Percentiles rank a stretch among this genome's conserved stretches.
phyloP scores from a whole-genome alignment of 2,113 vertebrate genomes.

The Hipposideros armiger region DNA sequence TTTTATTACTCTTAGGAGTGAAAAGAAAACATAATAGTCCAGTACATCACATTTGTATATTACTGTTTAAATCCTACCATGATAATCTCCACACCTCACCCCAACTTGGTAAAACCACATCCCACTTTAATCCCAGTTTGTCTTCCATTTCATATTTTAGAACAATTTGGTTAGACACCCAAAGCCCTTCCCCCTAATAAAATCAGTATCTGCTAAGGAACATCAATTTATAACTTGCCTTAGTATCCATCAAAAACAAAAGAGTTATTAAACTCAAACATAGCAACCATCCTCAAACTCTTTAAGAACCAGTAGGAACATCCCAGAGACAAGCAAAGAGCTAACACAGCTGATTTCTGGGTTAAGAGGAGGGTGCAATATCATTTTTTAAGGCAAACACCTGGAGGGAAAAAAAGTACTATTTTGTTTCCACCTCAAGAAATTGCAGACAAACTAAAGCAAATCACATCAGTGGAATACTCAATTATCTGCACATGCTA shows the following conservation, averaged over 20 bases:
- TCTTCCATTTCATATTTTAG: slow-evolving; percentile 63
- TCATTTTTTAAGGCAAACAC: slow-evolving; percentile 67
- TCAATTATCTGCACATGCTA: slow-evolving; percentile 77
- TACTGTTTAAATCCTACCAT: background rate
- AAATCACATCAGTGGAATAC: slow-evolving; percentile 74
- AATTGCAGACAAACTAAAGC: slow-evolving; percentile 76
- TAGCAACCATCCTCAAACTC: slow-evolving; percentile 57
- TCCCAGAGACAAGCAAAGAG: slow-evolving; percentile 52
- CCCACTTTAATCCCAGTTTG: background rate
- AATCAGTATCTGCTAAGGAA: slow-evolving; percentile 71
- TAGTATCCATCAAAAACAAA: slow-evolving; percentile 72
- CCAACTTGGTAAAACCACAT: background rate
- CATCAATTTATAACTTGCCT: background rate
- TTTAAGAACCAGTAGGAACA: slow-evolving; percentile 31
- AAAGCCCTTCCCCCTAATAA: slow-evolving; percentile 68
- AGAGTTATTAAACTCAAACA: slow-evolving; percentile 74
- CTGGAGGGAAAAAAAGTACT: slow-evolving; percentile 63
- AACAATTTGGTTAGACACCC: slow-evolving; percentile 65
- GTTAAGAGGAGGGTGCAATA: slow-evolving; percentile 42
- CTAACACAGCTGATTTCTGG: slow-evolving; percentile 62
- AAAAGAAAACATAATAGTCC: background rate
- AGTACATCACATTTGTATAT: background rate
- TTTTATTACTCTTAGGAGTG: background rate
- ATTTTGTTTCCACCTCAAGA: slow-evolving; percentile 77
- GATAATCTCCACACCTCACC: background rate